Conservation (phyloP, 2,797 vertebrate species). For the Falco concolor region DNA sequence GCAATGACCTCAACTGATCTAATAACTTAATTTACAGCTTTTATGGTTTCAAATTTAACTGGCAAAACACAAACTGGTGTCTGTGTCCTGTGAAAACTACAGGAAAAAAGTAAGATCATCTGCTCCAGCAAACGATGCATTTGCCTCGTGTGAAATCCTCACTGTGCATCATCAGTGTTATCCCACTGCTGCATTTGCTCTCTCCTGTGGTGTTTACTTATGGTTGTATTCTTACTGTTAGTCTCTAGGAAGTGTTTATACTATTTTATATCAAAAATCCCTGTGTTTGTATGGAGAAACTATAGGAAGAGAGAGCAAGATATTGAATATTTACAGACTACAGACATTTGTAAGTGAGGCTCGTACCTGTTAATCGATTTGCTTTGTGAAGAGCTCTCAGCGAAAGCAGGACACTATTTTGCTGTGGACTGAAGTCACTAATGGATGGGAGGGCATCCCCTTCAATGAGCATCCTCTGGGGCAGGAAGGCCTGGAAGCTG, state of each 20-base stretch:
- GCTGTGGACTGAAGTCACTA: conserved; percentile 72
- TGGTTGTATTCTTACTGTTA: background rate
- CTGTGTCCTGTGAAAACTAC: background rate
- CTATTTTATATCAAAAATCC: background rate
- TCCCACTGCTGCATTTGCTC: background rate
- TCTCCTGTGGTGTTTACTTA: background rate
- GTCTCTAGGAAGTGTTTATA: background rate
- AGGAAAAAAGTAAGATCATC: background rate
- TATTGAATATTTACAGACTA: background rate
- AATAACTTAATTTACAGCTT: background rate
- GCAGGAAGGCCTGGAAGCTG: conserved; percentile 74
- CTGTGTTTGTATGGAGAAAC: background rate
- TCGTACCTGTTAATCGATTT: conserved; percentile 74
- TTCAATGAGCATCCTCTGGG: conserved; percentile 71
- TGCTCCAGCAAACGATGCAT: background rate
- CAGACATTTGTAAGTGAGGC: background rate
- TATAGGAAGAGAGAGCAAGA: background rate
- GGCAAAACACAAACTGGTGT: background rate
- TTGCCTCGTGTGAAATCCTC: background rate
- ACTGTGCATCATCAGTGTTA: rapidly evolving
- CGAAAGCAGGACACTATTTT: conserved; percentile 77
- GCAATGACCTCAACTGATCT: background rate
- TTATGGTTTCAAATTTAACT: background rate
- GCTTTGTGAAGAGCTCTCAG: conserved; percentile 64
- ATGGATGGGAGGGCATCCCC: conserved; percentile 71